Percentiles rank a stretch among this genome's conserved stretches.
These are phyloP conservation scores for Chrysolina haemoptera DNA, from an alignment of 2,888 invertebrate species.

Conservation along the genomic window DNA sequence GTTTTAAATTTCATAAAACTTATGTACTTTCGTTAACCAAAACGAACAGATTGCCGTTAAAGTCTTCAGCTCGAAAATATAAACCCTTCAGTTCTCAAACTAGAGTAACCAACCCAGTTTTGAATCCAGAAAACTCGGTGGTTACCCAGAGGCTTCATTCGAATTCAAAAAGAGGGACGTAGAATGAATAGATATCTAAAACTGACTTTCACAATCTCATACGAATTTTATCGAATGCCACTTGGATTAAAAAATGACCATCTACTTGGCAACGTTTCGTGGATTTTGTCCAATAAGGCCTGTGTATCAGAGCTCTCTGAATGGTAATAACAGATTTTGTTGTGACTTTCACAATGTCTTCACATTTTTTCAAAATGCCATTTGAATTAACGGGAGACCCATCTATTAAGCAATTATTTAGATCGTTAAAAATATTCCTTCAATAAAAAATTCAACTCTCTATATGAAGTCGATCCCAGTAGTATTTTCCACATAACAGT, in stretches of 20 bases:
- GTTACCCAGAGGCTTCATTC: background rate
- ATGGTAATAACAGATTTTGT: no score
- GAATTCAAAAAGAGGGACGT: background rate
- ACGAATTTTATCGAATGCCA: background rate
- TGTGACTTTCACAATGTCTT: no score
- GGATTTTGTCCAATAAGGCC: background rate
- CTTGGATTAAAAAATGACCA: background rate
- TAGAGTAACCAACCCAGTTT: constrained; percentile 7
- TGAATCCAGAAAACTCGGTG: constrained; percentile 7
- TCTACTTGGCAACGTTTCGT: background rate
- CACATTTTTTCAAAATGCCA: background rate
- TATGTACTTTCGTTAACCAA: background rate
- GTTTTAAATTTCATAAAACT: background rate
- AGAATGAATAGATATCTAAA: no score
- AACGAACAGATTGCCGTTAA: background rate
- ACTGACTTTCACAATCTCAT: no score
- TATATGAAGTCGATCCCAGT: no score
- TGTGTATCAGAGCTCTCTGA: no score
- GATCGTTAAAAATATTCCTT: no score
- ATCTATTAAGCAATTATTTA: no score
- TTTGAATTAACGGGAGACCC: no score
- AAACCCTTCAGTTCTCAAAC: background rate
- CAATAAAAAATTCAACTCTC: no score
- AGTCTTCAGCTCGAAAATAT: background rate
- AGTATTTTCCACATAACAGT: no score